Base-by-base conservation (phyloP, 2,888 invertebrate genomes). In the Thereva nobilitata region DNA sequence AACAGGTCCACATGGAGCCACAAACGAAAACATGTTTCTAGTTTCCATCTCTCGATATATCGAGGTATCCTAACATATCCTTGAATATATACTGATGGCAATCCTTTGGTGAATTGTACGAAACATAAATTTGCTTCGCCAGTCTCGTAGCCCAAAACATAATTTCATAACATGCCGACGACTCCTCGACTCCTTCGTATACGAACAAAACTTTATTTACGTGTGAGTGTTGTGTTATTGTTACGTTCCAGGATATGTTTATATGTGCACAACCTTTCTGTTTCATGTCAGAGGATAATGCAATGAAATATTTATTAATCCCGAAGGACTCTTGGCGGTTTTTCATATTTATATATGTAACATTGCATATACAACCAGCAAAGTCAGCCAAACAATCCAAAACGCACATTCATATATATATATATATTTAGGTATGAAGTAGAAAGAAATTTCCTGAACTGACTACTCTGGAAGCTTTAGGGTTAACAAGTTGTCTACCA, bases 241-340 rank as follows among this genome's bases (percentile, higher is more conserved):
- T 61, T 61, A 23, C 23, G 50, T 49, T 41, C 38, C 50, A 40
- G 50, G 50, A 50, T 61, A 61, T 61, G 61, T 61, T 61, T 61
- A 61, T 61, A 41, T 50, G 61, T 50, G 49, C 61, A 41, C 50
- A 23, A 61, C 61, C 61, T 61, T 61, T 61, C 61, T 61, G 61
- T 61, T 50, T 50, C 40, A 50, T 61, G 61, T 61, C 61, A 61
- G 49, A 35, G 61, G 38, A 40, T 61, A 61, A 50, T 61, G 61
- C 61, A 50, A 61, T 61, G 61, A 61, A 61, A 61, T 61, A 61
- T 61, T 61, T 61, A 61, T 61, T 61, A 61, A 61, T 61, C 61
- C 61, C 61, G 34, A 12, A 40, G 50, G 61, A 61, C 53, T 61
- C 50, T 61, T 61, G 41, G 7, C 50, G 61, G 61, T 61, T 61